A percentile compares a stretch with the other conserved stretches of the same genome.
phyloP scores from a whole-genome alignment of 2,113 vertebrate genomes.

The Eonycteris spelaea region DNA sequence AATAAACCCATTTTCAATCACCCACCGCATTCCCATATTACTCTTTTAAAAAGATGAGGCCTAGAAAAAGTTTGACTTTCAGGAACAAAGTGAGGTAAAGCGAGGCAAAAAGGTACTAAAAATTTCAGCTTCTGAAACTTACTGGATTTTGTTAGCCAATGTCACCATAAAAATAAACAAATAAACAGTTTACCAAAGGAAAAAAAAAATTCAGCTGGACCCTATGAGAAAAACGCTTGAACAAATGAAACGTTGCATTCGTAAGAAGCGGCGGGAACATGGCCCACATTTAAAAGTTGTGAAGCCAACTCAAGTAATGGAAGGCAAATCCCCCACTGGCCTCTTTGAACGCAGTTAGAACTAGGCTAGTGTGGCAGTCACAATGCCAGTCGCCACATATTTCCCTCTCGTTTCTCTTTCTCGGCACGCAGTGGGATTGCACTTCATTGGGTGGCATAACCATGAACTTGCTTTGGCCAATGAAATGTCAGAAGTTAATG shows the following conservation, averaged over 20 bases:
- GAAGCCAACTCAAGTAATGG: too few species aligned
- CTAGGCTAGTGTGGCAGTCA: neutral
- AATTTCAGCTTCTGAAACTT: neutral
- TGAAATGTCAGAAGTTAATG: neutral
- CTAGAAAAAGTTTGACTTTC: neutral
- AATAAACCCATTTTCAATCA: neutral
- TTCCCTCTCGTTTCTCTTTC: neutral
- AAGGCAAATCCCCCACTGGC: neutral
- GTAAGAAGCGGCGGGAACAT: neutral
- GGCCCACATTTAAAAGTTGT: neutral
- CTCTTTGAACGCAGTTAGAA: neutral
- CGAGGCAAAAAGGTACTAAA: neutral
- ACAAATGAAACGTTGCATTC: neutral
- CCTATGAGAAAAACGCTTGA: neutral
- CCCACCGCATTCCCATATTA: neutral
- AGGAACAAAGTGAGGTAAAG: neutral
- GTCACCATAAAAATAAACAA: too few species aligned
- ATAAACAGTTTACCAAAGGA: too few species aligned
- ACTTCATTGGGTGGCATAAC: neutral
- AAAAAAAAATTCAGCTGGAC: neutral
- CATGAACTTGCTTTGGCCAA: neutral
- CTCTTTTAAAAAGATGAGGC: neutral
- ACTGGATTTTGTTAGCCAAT: too few species aligned
- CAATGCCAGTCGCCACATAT: neutral
- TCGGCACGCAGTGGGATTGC: neutral